A percentile compares a stretch with the other conserved stretches of the same genome.
Evolutionary conservation across 2,888 invertebrate genomes (phyloP).

Genomic region (Heterodera filipjevi): DNA sequence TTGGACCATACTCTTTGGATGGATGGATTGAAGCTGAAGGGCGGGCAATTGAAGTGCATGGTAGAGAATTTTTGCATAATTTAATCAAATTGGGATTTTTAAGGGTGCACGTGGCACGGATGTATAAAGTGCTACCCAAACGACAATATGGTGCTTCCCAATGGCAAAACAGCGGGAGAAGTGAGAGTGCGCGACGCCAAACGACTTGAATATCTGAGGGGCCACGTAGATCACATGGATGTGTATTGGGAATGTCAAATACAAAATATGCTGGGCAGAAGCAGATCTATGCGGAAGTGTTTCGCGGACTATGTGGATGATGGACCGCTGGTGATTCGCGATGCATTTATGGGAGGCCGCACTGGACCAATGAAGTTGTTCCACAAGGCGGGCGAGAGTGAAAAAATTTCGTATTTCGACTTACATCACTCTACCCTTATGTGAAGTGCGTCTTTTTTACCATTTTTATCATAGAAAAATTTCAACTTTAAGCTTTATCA

Average conservation of each 20-base stretch:
- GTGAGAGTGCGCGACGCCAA: neutral
- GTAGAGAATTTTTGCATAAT: too few relatives aligned
- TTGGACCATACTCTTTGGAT: constrained; percentile 13
- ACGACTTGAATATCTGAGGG: neutral
- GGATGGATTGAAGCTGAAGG: constrained; percentile 9
- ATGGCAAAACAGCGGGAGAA: constrained; percentile 9
- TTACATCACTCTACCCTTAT: constrained; percentile 32
- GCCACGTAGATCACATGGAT: neutral
- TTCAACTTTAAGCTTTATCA: neutral
- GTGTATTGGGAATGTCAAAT: neutral
- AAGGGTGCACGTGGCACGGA: constrained; percentile 8
- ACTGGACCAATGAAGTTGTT: constrained; percentile 13
- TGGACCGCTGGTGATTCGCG: constrained; percentile 1
- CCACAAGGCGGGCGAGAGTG: neutral
- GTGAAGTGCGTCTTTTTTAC: constrained; percentile 9
- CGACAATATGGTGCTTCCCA: constrained; percentile 9
- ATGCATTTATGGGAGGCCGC: constrained; percentile 3
- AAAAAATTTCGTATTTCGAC: constrained; percentile 14
- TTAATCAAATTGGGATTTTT: neutral
- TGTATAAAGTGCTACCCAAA: neutral
- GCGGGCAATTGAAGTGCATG: neutral
- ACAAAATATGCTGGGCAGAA: neutral
- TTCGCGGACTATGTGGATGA: constrained; percentile 3
- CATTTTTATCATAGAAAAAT: neutral
- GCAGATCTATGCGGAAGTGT: neutral